phyloP scores from a whole-genome alignment of 2,113 vertebrate species.

The Cygnus buccinator region DNA sequence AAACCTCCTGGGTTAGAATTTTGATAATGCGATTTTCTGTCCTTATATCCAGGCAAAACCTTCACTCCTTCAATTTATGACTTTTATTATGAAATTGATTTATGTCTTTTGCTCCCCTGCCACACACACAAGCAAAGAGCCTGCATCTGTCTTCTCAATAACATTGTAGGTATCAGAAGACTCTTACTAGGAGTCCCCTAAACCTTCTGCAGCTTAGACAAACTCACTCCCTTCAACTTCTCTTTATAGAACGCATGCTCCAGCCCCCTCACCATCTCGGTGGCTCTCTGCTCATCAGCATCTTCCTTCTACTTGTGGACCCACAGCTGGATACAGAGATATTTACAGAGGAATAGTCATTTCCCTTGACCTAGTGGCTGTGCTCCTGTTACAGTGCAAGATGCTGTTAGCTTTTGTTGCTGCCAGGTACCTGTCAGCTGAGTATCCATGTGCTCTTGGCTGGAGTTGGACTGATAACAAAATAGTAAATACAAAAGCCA shows the following conservation, averaged over 20 bases:
- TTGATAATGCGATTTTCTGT: background rate
- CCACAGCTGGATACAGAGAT: background rate
- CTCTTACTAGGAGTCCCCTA: background rate
- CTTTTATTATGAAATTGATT: background rate
- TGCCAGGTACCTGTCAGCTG: background rate
- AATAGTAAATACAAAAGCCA: background rate
- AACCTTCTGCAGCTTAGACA: background rate
- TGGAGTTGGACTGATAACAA: background rate
- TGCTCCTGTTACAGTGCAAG: background rate
- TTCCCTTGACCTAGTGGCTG: background rate
- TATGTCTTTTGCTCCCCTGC: background rate
- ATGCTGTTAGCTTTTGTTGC: background rate
- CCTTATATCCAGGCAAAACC: background rate
- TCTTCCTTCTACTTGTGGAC: background rate
- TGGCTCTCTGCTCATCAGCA: background rate
- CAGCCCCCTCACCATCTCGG: background rate
- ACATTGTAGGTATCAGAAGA: background rate
- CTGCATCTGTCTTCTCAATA: background rate
- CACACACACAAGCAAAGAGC: background rate
- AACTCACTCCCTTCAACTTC: background rate
- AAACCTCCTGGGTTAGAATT: background rate
- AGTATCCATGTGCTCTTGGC: background rate
- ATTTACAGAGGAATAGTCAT: rapidly evolving
- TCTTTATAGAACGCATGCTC: background rate
- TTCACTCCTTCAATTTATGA: background rate